Base-by-base conservation (phyloP, 2,113 vertebrate species). In the Chlorocebus sabaeus region DNA sequence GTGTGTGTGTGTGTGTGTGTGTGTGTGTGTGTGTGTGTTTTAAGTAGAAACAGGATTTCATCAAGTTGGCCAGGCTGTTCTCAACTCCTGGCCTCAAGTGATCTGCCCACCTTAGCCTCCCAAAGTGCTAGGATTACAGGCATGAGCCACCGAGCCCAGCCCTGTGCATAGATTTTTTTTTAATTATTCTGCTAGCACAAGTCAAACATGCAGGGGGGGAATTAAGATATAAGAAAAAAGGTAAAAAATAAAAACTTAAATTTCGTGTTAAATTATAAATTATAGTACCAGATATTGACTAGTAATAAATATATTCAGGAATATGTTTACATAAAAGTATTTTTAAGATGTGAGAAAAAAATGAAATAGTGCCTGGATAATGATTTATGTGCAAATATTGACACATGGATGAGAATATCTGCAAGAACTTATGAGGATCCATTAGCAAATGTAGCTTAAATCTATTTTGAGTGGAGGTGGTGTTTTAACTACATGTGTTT, bases 201-300 rank as follows among this genome's bases (percentile, higher is more conserved):
- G 59, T 95, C 43, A 83, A 89, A 90, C 25, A 94, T 8, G 30
- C 2, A 32, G 45, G 27, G n/a, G 7, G 17, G 59, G 59, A 88
- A 90, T 70, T 55, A 89, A 84, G 84, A 83, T 73, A 82, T 86
- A 55, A 73, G 59, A 27, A 75, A 83, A 52, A 50, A 81, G 13
- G 27, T 80, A 55, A 96, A 91, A 10, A 94, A 89, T 68, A 90
- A 72, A 93, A 93, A 45, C 7, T 40, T 59, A 92, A 90, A 92
- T 90, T 96, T 76, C 55, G 75, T 50, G 43, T 83, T 82, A 82
- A 86, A 92, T 92, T 92, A 64, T 50, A 93, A 95, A 90, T 78
- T 50, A 67, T 17, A 96, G 43, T 92, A 85, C 8, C 48, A 89
- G 50, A 90, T 48, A 91, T 8, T 95, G 75, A 83, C 32, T 83